A percentile compares a stretch with the other conserved stretches of the same genome.
These are phyloP conservation scores for Microcaecilia unicolor DNA, from an alignment of 2,797 vertebrate species.

Conservation along the genomic window DNA sequence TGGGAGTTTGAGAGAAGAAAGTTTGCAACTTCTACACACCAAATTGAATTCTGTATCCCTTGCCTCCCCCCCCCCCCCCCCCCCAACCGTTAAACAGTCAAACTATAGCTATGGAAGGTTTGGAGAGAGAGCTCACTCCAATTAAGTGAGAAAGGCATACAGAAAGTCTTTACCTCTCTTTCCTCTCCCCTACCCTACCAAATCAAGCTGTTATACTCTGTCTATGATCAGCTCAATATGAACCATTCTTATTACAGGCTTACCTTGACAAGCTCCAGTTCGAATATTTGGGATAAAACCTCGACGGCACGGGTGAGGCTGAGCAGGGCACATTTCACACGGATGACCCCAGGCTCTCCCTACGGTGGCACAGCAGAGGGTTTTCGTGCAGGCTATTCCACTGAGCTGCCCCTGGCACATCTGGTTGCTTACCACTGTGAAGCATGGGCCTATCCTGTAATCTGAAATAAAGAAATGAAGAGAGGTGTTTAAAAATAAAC, in stretches of 20 bases:
- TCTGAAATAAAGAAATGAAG: slow-evolving; percentile 57
- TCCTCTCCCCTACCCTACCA: too few relatives aligned
- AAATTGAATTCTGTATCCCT: too few relatives aligned
- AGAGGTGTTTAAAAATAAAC: too few relatives aligned
- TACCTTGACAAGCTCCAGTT: slow-evolving; percentile 96
- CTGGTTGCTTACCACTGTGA: slow-evolving; percentile 91
- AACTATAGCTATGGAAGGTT: too few relatives aligned
- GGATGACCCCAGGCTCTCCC: slow-evolving; percentile 97
- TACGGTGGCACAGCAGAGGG: slow-evolving; percentile 91
- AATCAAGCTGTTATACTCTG: too few relatives aligned
- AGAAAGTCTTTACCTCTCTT: too few relatives aligned
- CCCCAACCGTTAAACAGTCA: too few relatives aligned
- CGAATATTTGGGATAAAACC: slow-evolving; percentile 96
- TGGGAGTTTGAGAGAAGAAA: too few relatives aligned
- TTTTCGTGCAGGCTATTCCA: slow-evolving; percentile 96
- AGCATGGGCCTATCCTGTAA: slow-evolving; percentile 94
- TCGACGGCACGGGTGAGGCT: slow-evolving; percentile 89
- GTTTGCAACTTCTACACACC: too few relatives aligned
- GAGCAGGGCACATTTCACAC: slow-evolving; percentile 95
- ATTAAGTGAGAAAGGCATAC: too few relatives aligned
- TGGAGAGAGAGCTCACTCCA: too few relatives aligned
- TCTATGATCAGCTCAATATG: background rate
- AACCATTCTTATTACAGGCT: slow-evolving; percentile 15
- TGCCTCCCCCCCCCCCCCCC: too few relatives aligned
- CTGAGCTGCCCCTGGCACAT: slow-evolving; percentile 97